phyloP scores from a whole-genome alignment of 1,140 invertebrate species.

The Drosophila seguyi region DNA sequence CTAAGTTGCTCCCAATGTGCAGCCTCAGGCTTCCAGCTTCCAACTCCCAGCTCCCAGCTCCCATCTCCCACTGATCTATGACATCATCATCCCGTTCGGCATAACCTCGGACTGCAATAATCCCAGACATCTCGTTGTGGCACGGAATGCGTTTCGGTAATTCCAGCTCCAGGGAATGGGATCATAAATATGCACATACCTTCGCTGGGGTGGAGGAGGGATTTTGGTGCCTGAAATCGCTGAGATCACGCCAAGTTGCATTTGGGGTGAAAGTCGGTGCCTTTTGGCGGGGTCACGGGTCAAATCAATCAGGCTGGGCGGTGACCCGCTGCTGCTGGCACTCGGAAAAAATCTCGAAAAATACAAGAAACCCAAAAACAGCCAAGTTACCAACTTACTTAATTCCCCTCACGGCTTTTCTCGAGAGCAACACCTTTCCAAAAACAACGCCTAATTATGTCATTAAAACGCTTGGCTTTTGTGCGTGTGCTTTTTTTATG shows the following conservation, averaged over 20 bases:
- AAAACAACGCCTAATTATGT: constrained; percentile 71
- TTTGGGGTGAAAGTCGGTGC: constrained; percentile 59
- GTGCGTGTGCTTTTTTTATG: constrained; percentile 10
- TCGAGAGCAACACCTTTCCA: constrained; percentile 56
- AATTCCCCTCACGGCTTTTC: neutral
- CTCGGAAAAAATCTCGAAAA: constrained; percentile 1
- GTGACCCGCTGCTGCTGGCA: constrained; percentile 47
- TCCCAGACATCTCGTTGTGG: constrained; percentile 43
- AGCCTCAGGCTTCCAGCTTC: constrained; percentile 17
- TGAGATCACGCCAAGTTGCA: constrained; percentile 64
- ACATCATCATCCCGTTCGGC: constrained; percentile 39
- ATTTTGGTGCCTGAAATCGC: constrained; percentile 16
- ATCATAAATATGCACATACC: constrained; percentile 54
- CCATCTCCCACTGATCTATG: constrained; percentile 18
- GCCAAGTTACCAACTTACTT: neutral
- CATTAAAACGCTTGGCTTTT: constrained; percentile 61
- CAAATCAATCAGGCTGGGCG: constrained; percentile 75
- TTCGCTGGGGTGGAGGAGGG: neutral
- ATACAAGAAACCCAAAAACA: neutral
- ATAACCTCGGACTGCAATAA: constrained; percentile 18
- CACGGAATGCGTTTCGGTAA: constrained; percentile 75
- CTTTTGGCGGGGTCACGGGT: constrained; percentile 63
- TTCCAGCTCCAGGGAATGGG: constrained; percentile 58
- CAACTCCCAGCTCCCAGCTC: neutral
- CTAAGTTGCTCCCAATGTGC: constrained; percentile 55